Evolutionary conservation across 2,797 vertebrate genomes (phyloP).

Genomic region (Hemibagrus guttatus): DNA sequence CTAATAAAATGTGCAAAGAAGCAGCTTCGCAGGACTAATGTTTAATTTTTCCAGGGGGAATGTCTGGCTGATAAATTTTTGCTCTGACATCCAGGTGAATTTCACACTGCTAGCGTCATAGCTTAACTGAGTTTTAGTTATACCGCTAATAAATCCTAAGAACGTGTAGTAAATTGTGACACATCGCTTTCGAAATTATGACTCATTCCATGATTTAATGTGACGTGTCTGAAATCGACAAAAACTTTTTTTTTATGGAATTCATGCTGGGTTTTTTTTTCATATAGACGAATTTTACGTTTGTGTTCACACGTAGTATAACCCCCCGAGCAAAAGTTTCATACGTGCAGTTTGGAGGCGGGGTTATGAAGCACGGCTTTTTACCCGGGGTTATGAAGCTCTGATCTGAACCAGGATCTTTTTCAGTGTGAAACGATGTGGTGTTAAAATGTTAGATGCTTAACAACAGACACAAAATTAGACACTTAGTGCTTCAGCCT

Average conservation of each 20-base stretch:
- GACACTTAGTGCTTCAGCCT: too few species aligned
- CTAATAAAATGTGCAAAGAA: conserved; percentile 15
- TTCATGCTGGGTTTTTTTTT: neutral
- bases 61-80: neutral
- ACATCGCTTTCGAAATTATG: neutral
- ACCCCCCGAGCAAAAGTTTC: too few species aligned
- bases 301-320: too few species aligned
- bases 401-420: too few species aligned
- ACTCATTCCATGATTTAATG: neutral
- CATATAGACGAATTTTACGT: too few species aligned
- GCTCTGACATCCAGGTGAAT: neutral
- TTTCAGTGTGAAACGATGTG: too few species aligned
- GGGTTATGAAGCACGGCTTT: too few species aligned
- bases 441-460: too few species aligned
- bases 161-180: conserved; percentile 3
- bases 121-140: neutral
- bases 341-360: too few species aligned
- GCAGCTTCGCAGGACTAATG: neutral
- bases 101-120: neutral
- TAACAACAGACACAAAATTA: too few species aligned
- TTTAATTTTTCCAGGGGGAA: neutral
- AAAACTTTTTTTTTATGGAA: neutral
- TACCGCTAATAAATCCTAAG: neutral
- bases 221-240: neutral
- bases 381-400: too few species aligned